These are phyloP conservation scores for Scaptomyza polygonia DNA, from an alignment of 2,888 invertebrate species.

Conservation along the genomic window DNA sequence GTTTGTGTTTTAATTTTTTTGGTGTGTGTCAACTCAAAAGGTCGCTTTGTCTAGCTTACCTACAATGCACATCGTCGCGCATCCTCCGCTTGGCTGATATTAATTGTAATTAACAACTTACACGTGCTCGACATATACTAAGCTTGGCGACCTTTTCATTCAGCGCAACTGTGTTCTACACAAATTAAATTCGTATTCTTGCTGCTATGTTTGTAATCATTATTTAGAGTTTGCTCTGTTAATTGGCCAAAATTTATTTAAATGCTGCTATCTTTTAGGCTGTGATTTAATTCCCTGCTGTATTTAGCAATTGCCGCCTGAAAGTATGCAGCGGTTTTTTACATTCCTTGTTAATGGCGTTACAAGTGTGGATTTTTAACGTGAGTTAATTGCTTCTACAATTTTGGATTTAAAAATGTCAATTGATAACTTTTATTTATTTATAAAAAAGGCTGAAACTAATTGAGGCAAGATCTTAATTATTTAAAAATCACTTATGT, in stretches of 20 bases:
- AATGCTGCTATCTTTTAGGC: constrained; percentile 25
- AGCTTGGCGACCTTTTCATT: constrained; percentile 44
- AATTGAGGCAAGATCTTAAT: too few species aligned
- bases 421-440: too few species aligned
- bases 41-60: constrained; percentile 28
- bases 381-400: constrained; percentile 1
- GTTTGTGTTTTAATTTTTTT: constrained; percentile 11
- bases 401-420: too few species aligned
- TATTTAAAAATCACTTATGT: too few species aligned
- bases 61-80: constrained; percentile 5
- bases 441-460: too few species aligned
- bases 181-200: constrained; percentile 19
- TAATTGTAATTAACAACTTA: constrained; percentile 77
- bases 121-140: constrained; percentile 54
- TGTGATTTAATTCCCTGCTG: neutral
- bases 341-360: neutral
- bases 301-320: constrained; percentile 13
- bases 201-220: constrained; percentile 51
- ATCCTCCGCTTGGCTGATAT: constrained; percentile 14
- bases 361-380: constrained; percentile 2
- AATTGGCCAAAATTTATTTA: constrained; percentile 37
- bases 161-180: constrained; percentile 5
- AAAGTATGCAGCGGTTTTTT: constrained; percentile 47
- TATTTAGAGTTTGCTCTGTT: constrained; percentile 44
- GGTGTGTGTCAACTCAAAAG: constrained; percentile 43